Percentiles rank a stretch among this genome's conserved stretches.
Evolutionary conservation across 64 coral and sea anemone species (phyloP).

Genomic region (Acropora yongei): DNA sequence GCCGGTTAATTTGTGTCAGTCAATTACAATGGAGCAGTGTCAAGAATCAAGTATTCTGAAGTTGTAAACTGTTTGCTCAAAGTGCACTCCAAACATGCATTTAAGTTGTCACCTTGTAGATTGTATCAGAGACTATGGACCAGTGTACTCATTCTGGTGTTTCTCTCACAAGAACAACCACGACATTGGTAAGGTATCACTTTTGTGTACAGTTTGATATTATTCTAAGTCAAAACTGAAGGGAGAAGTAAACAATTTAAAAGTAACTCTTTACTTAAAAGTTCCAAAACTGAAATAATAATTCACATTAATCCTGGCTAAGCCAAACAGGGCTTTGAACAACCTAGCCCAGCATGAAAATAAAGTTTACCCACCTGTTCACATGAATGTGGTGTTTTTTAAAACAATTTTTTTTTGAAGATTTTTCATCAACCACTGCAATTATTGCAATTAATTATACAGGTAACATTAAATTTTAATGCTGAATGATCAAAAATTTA

Average conservation of each 20-base stretch:
- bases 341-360: too few species aligned
- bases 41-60: background rate
- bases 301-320: too few species aligned
- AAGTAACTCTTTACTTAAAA: background rate
- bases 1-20: conserved; percentile 11
- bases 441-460: too few species aligned
- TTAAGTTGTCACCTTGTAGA: conserved; percentile 26
- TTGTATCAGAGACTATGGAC: conserved; percentile 52
- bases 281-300: too few species aligned
- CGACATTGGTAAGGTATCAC: conserved; percentile 38
- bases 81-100: conserved; percentile 4
- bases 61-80: background rate
- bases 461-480: too few species aligned
- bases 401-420: background rate
- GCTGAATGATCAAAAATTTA: too few species aligned
- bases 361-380: too few species aligned
- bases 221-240: background rate
- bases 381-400: too few species aligned
- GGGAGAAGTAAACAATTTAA: background rate
- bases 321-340: too few species aligned
- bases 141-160: conserved; percentile 53
- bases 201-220: conserved; percentile 6
- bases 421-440: too few species aligned
- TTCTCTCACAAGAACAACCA: conserved; percentile 41
- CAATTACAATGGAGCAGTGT: conserved; percentile 8